Conservation (phyloP, 2,797 vertebrate genomes). For the Sebastes kiyomatsui region DNA sequence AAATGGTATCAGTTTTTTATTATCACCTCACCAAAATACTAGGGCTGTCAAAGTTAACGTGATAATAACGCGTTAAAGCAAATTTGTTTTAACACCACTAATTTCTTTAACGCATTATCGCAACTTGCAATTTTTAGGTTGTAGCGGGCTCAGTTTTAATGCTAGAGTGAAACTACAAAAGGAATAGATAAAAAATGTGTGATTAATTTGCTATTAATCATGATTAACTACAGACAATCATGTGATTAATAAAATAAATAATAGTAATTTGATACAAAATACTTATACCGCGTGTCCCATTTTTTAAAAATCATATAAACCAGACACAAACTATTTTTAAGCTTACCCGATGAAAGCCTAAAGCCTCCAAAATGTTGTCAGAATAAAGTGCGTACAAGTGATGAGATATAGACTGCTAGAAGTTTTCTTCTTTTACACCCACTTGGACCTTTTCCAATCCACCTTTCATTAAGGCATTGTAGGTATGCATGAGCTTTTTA, state of each 20-base stretch:
- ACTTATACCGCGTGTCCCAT: neutral
- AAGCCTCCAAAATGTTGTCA: conserved; percentile 14
- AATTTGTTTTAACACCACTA: no score
- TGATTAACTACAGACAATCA: no score
- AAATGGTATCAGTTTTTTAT: neutral
- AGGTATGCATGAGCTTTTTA: conserved; percentile 59
- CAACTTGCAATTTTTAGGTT: no score
- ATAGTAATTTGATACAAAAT: no score
- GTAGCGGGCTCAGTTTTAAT: no score
- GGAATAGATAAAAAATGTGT: no score
- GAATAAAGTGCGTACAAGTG: neutral
- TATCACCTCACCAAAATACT: neutral
- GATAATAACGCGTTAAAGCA: no score
- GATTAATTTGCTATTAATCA: no score
- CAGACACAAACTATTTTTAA: neutral
- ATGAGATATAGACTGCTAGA: conserved; percentile 1
- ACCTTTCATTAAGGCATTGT: conserved; percentile 51
- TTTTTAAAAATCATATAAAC: neutral
- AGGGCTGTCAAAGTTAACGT: no score
- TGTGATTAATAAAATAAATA: no score
- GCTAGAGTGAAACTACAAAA: no score
- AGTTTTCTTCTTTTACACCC: neutral
- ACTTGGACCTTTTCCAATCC: conserved; percentile 8
- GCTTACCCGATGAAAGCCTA: neutral
- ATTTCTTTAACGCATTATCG: no score